These are phyloP conservation scores for Chionomys nivalis DNA, from an alignment of 2,113 vertebrate genomes.

Conservation along the genomic window DNA sequence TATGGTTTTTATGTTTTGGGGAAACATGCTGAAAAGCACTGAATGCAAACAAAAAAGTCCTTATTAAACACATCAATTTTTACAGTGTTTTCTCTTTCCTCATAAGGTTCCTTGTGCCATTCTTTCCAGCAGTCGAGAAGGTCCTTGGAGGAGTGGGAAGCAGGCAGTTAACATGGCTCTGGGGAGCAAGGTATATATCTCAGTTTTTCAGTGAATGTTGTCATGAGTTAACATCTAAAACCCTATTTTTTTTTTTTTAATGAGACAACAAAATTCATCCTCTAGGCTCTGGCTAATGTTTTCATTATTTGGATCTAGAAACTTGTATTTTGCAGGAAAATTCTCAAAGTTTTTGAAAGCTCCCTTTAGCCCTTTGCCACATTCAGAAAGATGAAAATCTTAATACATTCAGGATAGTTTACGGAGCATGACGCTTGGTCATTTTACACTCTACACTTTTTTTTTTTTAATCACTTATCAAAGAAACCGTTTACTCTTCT, in stretches of 20 bases:
- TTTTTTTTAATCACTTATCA: constrained; percentile 17
- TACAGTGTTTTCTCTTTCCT: neutral
- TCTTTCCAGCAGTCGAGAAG: neutral
- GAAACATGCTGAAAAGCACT: neutral
- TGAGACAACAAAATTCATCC: neutral
- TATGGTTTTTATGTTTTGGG: neutral
- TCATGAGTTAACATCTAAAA: neutral
- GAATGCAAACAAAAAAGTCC: neutral
- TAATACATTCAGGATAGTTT: neutral
- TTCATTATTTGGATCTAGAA: neutral
- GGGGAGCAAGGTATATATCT: neutral
- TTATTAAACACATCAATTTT: neutral
- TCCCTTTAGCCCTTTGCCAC: neutral
- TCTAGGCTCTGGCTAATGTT: neutral
- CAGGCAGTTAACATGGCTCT: neutral
- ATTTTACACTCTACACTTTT: constrained; percentile 25
- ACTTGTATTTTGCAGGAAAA: neutral
- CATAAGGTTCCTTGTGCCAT: neutral
- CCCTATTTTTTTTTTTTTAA: neutral
- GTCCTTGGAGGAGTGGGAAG: neutral
- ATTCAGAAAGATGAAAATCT: neutral
- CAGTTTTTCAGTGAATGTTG: neutral
- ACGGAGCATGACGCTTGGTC: constrained; percentile 14
- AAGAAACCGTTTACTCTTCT: constrained; percentile 9
- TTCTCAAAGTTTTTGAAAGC: constrained; percentile 30